phyloP scores from a whole-genome alignment of 2,888 invertebrate genomes.

The Andrena praecox region DNA sequence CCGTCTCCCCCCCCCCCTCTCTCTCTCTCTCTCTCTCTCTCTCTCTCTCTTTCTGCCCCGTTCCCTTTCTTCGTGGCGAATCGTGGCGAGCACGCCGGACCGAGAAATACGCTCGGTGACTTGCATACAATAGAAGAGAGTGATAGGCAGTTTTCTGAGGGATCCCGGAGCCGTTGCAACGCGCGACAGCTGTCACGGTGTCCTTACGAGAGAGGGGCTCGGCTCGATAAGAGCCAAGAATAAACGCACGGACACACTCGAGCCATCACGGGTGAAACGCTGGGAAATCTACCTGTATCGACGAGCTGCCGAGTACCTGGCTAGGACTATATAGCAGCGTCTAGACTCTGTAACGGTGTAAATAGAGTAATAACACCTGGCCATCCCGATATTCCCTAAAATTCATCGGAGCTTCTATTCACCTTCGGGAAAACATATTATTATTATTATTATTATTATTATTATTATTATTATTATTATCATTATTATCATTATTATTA shows the following conservation, averaged over 20 bases:
- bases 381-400: too few species aligned
- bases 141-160: conserved; percentile 75
- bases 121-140: conserved; percentile 76
- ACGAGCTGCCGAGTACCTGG: conserved; percentile 9
- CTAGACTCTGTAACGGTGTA: too few species aligned
- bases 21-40: not conserved
- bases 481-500: too few species aligned
- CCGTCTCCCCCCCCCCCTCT: not conserved
- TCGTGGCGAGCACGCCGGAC: conserved; percentile 53
- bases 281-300: conserved; percentile 39
- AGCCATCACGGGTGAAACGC: conserved; percentile 23
- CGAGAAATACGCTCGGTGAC: conserved; percentile 63
- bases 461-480: too few species aligned
- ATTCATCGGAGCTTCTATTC: too few species aligned
- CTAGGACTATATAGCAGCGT: conserved; percentile 6
- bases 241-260: conserved; percentile 42
- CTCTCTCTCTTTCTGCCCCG: not conserved
- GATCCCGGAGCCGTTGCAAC: conserved; percentile 66
- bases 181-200: conserved; percentile 77
- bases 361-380: too few species aligned
- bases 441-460: too few species aligned
- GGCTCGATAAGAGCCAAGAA: conserved; percentile 55
- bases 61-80: conserved; percentile 38
- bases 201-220: conserved; percentile 31
- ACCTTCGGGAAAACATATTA: too few species aligned